Percentiles rank a stretch among this genome's conserved stretches.
Evolutionary conservation across 2,113 vertebrate genomes (phyloP).

Genomic region (Dicentrarchus labrax): DNA sequence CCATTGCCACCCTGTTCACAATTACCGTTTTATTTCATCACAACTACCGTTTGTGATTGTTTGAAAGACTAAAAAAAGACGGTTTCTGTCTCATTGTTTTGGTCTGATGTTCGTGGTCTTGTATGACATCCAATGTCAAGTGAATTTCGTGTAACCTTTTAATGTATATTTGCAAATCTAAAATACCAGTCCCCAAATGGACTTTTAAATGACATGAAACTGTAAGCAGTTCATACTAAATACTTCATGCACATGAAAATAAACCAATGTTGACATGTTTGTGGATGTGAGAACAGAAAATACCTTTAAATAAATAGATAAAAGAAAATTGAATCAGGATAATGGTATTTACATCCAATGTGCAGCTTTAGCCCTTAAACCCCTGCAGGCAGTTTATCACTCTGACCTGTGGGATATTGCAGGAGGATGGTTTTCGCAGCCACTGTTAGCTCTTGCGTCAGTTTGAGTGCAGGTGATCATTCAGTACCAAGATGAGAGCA

Average conservation of each 20-base stretch:
- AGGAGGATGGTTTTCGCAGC: conserved; percentile 19
- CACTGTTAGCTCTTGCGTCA: conserved; percentile 10
- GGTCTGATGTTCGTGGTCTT: too few relatives aligned
- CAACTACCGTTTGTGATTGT: too few relatives aligned
- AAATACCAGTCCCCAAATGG: background rate
- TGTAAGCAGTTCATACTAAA: background rate
- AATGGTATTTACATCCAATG: background rate
- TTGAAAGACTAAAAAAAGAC: too few relatives aligned
- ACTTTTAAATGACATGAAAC: too few relatives aligned
- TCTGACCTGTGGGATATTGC: conserved; percentile 34
- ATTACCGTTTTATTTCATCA: too few relatives aligned
- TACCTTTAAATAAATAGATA: background rate
- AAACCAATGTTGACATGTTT: background rate
- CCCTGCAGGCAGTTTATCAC: conserved; percentile 29
- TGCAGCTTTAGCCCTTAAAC: background rate
- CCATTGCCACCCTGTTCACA: too few relatives aligned
- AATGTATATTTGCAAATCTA: background rate
- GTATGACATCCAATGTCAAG: too few relatives aligned
- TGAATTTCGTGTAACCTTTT: too few relatives aligned
- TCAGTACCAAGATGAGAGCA: conserved; percentile 3
- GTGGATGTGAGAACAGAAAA: background rate
- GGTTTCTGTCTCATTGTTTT: too few relatives aligned
- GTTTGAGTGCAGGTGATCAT: conserved; percentile 27
- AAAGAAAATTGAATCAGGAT: background rate
- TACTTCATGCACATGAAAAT: background rate